Percentiles rank a stretch among this genome's conserved stretches.
Evolutionary conservation across 2,888 invertebrate species (phyloP).

Genomic region (Drosophila glabriapex): DNA sequence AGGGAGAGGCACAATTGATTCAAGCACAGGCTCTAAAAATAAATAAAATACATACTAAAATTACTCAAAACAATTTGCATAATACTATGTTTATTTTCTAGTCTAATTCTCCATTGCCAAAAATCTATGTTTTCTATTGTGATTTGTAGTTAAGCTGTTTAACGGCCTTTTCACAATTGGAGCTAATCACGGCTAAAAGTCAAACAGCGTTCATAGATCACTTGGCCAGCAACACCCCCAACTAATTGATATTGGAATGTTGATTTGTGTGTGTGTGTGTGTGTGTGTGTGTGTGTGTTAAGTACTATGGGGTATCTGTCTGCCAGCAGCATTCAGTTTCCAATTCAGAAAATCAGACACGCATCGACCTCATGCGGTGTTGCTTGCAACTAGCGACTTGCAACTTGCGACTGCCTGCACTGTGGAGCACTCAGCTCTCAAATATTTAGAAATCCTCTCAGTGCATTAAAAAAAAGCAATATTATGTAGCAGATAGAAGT

Average conservation of each 20-base stretch:
- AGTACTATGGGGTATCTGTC: slow-evolving; percentile 12
- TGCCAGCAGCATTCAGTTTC: slow-evolving; percentile 30
- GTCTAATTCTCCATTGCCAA: background rate
- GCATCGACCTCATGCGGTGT: slow-evolving; percentile 43
- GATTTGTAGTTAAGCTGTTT: background rate
- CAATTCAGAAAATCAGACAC: slow-evolving; percentile 2
- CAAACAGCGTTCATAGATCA: slow-evolving; percentile 70
- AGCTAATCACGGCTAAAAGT: slow-evolving; percentile 70
- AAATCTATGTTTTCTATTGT: background rate
- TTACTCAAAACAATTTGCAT: background rate
- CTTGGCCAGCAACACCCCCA: slow-evolving; percentile 1
- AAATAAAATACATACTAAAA: background rate
- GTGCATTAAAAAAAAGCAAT: background rate
- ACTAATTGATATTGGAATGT: slow-evolving; percentile 29
- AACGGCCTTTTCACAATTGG: slow-evolving; percentile 54
- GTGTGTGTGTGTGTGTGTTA: slow-evolving; percentile 22
- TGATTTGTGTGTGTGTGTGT: slow-evolving; percentile 31
- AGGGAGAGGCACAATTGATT: background rate
- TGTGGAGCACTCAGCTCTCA: slow-evolving; percentile 9
- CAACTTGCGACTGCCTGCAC: slow-evolving; percentile 6
- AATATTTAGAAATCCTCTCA: background rate
- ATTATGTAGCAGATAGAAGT: background rate
- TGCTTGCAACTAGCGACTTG: slow-evolving; percentile 4
- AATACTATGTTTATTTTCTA: background rate
- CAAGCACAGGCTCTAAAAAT: background rate